Percentiles rank a stretch among this genome's conserved stretches.
phyloP scores from a whole-genome alignment of 2,888 invertebrate species.

The Dynastes grantii region DNA sequence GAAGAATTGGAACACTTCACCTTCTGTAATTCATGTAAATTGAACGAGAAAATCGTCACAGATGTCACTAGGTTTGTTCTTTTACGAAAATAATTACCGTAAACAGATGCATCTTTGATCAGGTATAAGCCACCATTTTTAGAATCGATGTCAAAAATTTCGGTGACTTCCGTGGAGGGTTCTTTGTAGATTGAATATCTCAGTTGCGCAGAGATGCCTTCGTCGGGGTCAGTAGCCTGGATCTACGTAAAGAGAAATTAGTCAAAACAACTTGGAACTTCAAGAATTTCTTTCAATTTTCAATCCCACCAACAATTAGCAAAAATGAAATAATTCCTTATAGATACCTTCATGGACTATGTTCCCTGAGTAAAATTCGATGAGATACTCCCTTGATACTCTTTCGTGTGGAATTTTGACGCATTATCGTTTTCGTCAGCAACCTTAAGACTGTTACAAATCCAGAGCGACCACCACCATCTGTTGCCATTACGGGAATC shows the following conservation, averaged over 20 bases:
- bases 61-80: neutral
- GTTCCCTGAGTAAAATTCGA: conserved; percentile 74
- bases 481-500: conserved; percentile 86
- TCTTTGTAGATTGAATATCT: conserved; percentile 86
- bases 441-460: conserved; percentile 85
- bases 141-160: conserved; percentile 83
- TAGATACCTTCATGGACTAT: conserved; percentile 74
- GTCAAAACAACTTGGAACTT: no score
- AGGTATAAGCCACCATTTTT: conserved; percentile 83
- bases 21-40: conserved; percentile 72
- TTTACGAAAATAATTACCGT: conserved; percentile 60
- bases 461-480: conserved; percentile 85
- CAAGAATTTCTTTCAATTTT: neutral
- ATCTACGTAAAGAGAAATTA: conserved; percentile 51
- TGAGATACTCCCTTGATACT: conserved; percentile 84
- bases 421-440: conserved; percentile 89
- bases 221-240: conserved; percentile 85
- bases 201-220: conserved; percentile 80
- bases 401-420: conserved; percentile 82
- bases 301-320: neutral
- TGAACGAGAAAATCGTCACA: neutral
- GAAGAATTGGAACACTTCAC: conserved; percentile 89
- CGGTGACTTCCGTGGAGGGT: conserved; percentile 74
- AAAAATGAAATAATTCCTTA: no score
- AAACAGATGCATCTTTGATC: conserved; percentile 75